Evolutionary conservation across 2,797 vertebrate species (phyloP).

Genomic region (Bradypodion pumilum): DNA sequence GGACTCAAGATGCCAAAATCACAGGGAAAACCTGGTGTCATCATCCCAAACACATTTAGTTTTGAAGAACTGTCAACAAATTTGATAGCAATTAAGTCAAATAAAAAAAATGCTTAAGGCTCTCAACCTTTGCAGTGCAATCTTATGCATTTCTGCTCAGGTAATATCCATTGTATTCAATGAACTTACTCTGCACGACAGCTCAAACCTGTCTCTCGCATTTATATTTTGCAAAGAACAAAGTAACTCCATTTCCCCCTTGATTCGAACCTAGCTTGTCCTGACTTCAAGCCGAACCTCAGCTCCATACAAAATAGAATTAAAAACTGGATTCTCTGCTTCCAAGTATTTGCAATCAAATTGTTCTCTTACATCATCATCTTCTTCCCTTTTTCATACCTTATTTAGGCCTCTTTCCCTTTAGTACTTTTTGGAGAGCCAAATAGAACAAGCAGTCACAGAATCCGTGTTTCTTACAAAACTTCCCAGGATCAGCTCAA

Average conservation of each 20-base stretch:
- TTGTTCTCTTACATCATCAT: conserved; percentile 46
- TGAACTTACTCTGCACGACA: not conserved
- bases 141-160: not conserved
- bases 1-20: not conserved
- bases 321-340: conserved; percentile 34
- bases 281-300: conserved; percentile 28
- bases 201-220: not conserved
- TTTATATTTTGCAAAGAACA: not conserved
- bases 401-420: conserved; percentile 69
- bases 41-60: not conserved
- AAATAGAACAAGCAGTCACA: conserved; percentile 60
- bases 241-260: not conserved
- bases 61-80: not conserved
- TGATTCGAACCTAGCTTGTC: not conserved
- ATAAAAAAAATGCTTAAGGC: not conserved
- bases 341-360: conserved; percentile 48
- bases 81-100: no score
- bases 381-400: conserved; percentile 62
- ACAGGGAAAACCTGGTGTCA: no score
- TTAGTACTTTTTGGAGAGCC: conserved; percentile 49
- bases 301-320: conserved; percentile 37
- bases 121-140: not conserved
- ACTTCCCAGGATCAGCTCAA: conserved; percentile 41
- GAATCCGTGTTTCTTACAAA: conserved; percentile 41
- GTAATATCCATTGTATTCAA: not conserved